These are phyloP conservation scores for Colletes collaris DNA, from an alignment of 2,888 invertebrate species.

Conservation along the genomic window DNA sequence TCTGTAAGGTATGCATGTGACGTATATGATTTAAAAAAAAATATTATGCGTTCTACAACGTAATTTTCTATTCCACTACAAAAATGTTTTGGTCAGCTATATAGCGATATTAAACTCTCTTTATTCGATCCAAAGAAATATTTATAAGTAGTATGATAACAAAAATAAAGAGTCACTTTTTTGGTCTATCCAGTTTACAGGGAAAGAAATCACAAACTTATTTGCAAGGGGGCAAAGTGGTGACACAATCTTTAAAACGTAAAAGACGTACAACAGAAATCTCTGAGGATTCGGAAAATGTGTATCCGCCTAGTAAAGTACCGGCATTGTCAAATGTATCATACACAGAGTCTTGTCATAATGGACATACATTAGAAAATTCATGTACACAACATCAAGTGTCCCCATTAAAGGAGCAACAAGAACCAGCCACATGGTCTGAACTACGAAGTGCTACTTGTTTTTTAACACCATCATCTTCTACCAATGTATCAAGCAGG, in stretches of 20 bases:
- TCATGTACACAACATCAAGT: slow-evolving; percentile 73
- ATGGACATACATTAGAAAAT: slow-evolving; percentile 66
- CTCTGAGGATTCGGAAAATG: slow-evolving; percentile 80
- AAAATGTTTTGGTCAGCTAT: not conserved
- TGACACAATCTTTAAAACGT: slow-evolving; percentile 74
- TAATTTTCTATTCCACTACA: not conserved
- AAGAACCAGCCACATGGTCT: slow-evolving; percentile 80
- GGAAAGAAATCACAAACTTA: slow-evolving; percentile 78
- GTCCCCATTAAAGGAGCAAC: slow-evolving; percentile 78
- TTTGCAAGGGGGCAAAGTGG: slow-evolving; percentile 74
- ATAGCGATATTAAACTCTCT: not conserved
- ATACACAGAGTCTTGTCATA: slow-evolving; percentile 72
- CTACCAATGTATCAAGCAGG: slow-evolving; percentile 76
- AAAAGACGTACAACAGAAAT: slow-evolving; percentile 79
- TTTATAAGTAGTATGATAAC: not conserved
- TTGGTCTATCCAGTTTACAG: slow-evolving; percentile 73
- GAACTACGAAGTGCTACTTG: slow-evolving; percentile 79
- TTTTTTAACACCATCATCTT: slow-evolving; percentile 81
- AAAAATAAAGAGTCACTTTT: slow-evolving; percentile 1
- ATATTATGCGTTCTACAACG: slow-evolving; percentile 27
- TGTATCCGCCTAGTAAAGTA: slow-evolving; percentile 80
- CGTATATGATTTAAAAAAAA: not conserved
- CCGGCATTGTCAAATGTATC: slow-evolving; percentile 68
- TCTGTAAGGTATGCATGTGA: not conserved
- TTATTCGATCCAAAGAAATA: not conserved